Percentiles rank a stretch among this genome's conserved stretches.
Conservation (phyloP, 2,888 invertebrate genomes). For the Baccha elongata region DNA sequence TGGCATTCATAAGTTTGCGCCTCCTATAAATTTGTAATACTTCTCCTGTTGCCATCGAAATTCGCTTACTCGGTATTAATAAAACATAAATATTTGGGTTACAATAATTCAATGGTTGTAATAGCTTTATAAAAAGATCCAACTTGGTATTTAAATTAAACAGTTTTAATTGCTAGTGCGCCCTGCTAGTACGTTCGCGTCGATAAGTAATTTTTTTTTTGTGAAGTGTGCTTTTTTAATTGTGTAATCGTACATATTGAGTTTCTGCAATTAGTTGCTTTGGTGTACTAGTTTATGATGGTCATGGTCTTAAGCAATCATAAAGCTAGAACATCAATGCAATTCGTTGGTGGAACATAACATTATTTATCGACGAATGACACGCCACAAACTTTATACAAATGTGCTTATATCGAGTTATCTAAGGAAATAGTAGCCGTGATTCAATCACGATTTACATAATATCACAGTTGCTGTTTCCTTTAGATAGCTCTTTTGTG, state of each 20-base stretch:
- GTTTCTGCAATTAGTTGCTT: slow-evolving; percentile 79
- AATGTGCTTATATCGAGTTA: slow-evolving; percentile 80
- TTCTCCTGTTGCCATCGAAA: not conserved
- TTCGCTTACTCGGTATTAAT: slow-evolving; percentile 23
- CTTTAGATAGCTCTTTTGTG: slow-evolving; percentile 82
- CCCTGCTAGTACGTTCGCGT: slow-evolving; percentile 40
- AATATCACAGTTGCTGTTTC: slow-evolving; percentile 83
- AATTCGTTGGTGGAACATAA: slow-evolving; percentile 75
- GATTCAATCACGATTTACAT: slow-evolving; percentile 79
- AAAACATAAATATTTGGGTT: slow-evolving; percentile 55
- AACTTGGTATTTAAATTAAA: slow-evolving; percentile 21
- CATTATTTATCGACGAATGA: slow-evolving; percentile 10
- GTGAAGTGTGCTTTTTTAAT: slow-evolving; percentile 25
- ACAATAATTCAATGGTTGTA: slow-evolving; percentile 11
- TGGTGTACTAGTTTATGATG: slow-evolving; percentile 81
- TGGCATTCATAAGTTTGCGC: slow-evolving; percentile 24
- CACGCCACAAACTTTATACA: not conserved
- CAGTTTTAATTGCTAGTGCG: slow-evolving; percentile 58
- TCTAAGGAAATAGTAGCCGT: slow-evolving; percentile 83
- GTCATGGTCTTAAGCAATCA: slow-evolving; percentile 77
- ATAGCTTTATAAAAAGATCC: slow-evolving; percentile 59
- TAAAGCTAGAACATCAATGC: slow-evolving; percentile 82
- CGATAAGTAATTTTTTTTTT: not conserved
- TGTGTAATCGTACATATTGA: not conserved
- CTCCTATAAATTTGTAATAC: slow-evolving; percentile 2